Percentiles rank a stretch among this genome's conserved stretches.
Evolutionary conservation across 2,888 invertebrate species (phyloP).

Genomic region (Tolmerus cingulatus): DNA sequence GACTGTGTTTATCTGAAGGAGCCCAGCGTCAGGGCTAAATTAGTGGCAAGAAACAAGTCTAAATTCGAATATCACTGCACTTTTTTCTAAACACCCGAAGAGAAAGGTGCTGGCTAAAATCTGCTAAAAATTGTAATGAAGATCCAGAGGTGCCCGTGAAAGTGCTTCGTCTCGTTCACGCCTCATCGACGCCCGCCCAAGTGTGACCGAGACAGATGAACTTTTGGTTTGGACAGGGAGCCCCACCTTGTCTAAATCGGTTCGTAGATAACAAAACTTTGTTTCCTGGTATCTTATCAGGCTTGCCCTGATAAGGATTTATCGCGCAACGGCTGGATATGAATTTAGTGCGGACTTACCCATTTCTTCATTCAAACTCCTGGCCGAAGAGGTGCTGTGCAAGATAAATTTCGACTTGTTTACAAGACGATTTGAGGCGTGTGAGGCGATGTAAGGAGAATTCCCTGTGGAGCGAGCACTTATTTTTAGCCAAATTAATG

Average conservation of each 20-base stretch:
- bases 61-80: not conserved
- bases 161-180: not conserved
- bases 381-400: not conserved
- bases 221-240: not conserved
- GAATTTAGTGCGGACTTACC: slow-evolving; percentile 1
- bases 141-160: not conserved
- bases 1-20: not conserved
- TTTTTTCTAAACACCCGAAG: not conserved
- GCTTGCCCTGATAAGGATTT: not conserved
- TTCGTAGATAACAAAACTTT: not conserved
- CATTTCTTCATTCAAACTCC: slow-evolving; percentile 11
- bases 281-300: slow-evolving; percentile 16
- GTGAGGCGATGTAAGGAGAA: not conserved
- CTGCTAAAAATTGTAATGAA: not conserved
- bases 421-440: not conserved
- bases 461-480: not conserved
- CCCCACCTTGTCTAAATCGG: not conserved
- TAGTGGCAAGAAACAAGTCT: not conserved
- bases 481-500: not conserved
- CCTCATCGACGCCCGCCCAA: not conserved
- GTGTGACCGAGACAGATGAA: slow-evolving; percentile 4
- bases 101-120: slow-evolving; percentile 23
- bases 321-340: not conserved
- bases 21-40: not conserved
- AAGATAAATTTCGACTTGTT: not conserved